These are phyloP conservation scores for Helicoverpa armigera DNA, from an alignment of 1,140 invertebrate genomes.

Conservation along the genomic window DNA sequence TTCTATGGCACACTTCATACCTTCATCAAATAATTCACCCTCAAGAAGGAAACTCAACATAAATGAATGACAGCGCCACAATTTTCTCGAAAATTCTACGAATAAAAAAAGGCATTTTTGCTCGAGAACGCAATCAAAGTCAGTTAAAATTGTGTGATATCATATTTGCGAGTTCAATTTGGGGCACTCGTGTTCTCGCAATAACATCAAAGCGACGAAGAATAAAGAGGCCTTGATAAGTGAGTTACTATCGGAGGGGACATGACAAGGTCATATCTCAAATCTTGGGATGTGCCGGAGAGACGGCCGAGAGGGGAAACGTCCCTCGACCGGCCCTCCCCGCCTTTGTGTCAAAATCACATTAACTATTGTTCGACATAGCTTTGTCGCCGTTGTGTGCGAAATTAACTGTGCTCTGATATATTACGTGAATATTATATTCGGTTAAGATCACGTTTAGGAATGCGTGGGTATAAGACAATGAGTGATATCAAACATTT, in stretches of 20 bases:
- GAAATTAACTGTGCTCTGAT: constrained; percentile 40
- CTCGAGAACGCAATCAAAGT: constrained; percentile 31
- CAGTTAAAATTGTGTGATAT: constrained; percentile 37
- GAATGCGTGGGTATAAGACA: not conserved
- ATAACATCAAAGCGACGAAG: constrained; percentile 52
- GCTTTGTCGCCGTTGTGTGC: constrained; percentile 59
- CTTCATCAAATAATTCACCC: no score
- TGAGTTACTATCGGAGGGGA: constrained; percentile 54
- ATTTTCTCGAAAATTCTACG: constrained; percentile 17
- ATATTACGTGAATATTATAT: constrained; percentile 36
- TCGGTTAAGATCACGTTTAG: constrained; percentile 5
- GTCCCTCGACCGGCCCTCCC: constrained; percentile 53
- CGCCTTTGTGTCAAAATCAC: constrained; percentile 69
- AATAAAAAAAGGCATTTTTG: constrained; percentile 16
- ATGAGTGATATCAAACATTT: not conserved
- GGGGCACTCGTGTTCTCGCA: constrained; percentile 28
- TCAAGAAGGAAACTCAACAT: no score
- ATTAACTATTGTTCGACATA: constrained; percentile 67
- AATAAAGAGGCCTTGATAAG: constrained; percentile 49
- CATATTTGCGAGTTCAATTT: constrained; percentile 46
- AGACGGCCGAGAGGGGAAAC: constrained; percentile 31
- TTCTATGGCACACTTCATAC: no score
- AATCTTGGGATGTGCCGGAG: constrained; percentile 60
- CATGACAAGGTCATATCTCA: constrained; percentile 72
- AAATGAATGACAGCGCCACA: no score